Conservation (phyloP, 2,888 invertebrate species). For the Steromphala cineraria region DNA sequence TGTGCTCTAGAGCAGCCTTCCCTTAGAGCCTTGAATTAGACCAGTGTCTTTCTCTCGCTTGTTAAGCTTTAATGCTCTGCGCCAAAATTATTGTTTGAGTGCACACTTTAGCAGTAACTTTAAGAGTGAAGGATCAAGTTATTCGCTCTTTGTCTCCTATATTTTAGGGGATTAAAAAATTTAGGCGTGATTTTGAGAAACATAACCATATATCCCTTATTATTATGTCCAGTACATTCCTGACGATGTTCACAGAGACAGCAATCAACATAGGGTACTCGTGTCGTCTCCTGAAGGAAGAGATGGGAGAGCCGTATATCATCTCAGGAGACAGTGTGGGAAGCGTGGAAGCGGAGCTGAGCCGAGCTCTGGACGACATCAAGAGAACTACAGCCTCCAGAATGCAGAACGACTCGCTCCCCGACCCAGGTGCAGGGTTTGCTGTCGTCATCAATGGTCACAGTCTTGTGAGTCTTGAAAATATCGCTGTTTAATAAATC, state of each 20-base stretch:
- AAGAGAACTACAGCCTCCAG: slow-evolving; percentile 35
- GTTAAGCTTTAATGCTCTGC: too few relatives aligned
- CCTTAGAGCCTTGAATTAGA: too few relatives aligned
- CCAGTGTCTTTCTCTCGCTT: too few relatives aligned
- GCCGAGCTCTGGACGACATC: slow-evolving; percentile 59
- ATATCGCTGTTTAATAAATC: not conserved
- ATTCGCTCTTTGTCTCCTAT: too few relatives aligned
- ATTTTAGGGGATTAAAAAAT: too few relatives aligned
- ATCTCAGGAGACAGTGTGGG: slow-evolving; percentile 83
- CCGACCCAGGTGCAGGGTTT: slow-evolving; percentile 77
- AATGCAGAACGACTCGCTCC: slow-evolving; percentile 20
- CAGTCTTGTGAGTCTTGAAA: slow-evolving; percentile 83
- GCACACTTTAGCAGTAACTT: too few relatives aligned
- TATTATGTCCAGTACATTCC: too few relatives aligned
- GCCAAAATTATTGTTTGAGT: too few relatives aligned
- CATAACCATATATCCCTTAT: too few relatives aligned
- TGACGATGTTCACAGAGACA: slow-evolving; percentile 84
- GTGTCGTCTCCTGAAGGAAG: slow-evolving; percentile 96
- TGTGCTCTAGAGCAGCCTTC: too few relatives aligned
- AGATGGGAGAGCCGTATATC: slow-evolving; percentile 95
- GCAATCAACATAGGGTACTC: slow-evolving; percentile 99
- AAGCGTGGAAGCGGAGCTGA: slow-evolving; percentile 75
- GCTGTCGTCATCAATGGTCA: slow-evolving; percentile 98
- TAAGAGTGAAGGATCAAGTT: too few relatives aligned
- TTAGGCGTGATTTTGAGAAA: too few relatives aligned